Base-by-base conservation (phyloP, 2,113 vertebrate species). In the Syrrhaptes paradoxus region DNA sequence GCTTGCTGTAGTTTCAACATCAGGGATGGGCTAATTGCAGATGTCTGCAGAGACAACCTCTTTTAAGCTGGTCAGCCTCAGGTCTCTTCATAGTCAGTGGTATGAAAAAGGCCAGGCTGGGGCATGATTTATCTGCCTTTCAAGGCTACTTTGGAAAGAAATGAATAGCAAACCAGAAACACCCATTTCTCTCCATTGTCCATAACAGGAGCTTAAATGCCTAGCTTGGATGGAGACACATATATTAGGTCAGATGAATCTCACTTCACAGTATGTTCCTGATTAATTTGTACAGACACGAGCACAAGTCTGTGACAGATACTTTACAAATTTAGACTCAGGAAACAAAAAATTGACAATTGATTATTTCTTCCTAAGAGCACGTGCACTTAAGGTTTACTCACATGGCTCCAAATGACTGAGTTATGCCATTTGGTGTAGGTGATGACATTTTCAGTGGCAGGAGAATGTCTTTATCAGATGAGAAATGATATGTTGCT, bases 391-490 rank as follows among this genome's bases (percentile, higher is more conserved):
- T 61, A 38, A 25, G 8, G 4, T 91, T 93, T 87, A 25, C 57
- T 90, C 49, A 62, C 17, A 36, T 58, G 31, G 49, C 19, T 85
- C 54, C 29, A 9, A 31, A 41, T 63, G 29, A 65, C 45, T 72
- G 49, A 76, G 12, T 54, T 94, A 36, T 45, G 36, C 7, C 43
- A 29, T 41, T 75, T 46, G 48, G n/a, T 79, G 61, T 85, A 91
- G 54, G 71, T 85, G 93, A 91, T 89, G 87, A 70, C 90, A 93
- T 93, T 93, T 94, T 76, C 85, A 82, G n/a, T 63, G 57, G 57
- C 61, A 85, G 32, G 6, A 93, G 48, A 85, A 78, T 7, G 1
- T 68, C 74, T 13, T 13, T 41, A 57, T 49, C 36, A 72, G 36
- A 91, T 91, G 41, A 90, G 57, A 79, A 91, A 95, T 49, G 3